phyloP scores from a whole-genome alignment of 2,888 invertebrate genomes.

The Coremacera marginata region DNA sequence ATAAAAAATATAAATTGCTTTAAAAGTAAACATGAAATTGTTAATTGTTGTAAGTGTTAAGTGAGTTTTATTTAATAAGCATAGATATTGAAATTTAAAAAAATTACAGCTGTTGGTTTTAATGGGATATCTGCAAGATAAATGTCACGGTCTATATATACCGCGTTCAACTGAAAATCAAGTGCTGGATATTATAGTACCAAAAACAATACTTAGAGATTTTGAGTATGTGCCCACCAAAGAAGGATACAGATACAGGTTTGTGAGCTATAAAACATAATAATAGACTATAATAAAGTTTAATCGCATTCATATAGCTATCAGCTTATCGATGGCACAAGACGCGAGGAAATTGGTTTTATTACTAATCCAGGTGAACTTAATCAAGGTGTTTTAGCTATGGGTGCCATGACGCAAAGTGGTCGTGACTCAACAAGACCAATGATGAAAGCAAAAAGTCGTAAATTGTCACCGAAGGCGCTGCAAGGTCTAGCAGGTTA shows the following conservation, averaged over 20 bases:
- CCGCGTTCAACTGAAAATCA: constrained; percentile 40
- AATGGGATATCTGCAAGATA: neutral
- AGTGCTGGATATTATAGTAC: constrained; percentile 54
- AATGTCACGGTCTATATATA: neutral
- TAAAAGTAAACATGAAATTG: constrained; percentile 21
- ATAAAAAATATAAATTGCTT: neutral
- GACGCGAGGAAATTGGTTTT: constrained; percentile 55
- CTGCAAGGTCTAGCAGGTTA: constrained; percentile 59
- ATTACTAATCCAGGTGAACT: constrained; percentile 47
- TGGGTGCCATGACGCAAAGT: constrained; percentile 1
- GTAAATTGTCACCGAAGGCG: constrained; percentile 60
- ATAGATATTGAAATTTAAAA: constrained; percentile 27
- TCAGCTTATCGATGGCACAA: constrained; percentile 55
- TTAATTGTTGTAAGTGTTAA: constrained; percentile 36
- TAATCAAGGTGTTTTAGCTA: constrained; percentile 44
- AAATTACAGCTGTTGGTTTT: constrained; percentile 30
- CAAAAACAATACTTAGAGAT: constrained; percentile 52
- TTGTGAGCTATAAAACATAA: constrained; percentile 28
- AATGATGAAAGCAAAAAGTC: constrained; percentile 52
- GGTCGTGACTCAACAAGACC: neutral
- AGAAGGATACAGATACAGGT: constrained; percentile 60
- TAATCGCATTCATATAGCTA: constrained; percentile 50
- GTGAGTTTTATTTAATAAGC: neutral
- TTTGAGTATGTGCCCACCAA: constrained; percentile 58
- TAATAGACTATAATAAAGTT: neutral